A percentile compares a stretch with the other conserved stretches of the same genome.
These are phyloP conservation scores for Benthochromis sp. DNA, from an alignment of 2,113 vertebrate genomes.

Conservation along the genomic window DNA sequence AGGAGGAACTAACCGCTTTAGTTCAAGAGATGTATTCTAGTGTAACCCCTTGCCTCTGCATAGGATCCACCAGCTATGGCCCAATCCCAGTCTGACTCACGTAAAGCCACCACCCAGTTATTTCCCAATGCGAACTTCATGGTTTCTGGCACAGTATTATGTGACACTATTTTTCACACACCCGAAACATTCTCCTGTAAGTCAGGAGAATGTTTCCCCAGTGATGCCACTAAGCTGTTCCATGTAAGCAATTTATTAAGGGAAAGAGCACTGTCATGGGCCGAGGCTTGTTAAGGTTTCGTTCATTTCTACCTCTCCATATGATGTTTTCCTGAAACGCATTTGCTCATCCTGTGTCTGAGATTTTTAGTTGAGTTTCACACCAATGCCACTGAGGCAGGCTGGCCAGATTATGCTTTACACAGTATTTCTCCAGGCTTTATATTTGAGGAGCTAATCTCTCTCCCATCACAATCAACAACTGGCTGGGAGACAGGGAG, in stretches of 20 bases:
- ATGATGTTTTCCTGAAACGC: fast-evolving
- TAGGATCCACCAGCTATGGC: not conserved
- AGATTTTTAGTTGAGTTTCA: not conserved
- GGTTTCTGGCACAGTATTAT: not conserved
- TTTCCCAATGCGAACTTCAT: not conserved
- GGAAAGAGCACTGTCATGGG: not conserved
- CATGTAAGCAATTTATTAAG: not conserved
- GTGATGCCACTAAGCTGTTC: not conserved
- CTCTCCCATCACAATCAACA: not conserved
- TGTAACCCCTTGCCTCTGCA: not conserved
- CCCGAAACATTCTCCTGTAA: not conserved
- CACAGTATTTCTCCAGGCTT: not conserved
- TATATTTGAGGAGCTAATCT: not conserved
- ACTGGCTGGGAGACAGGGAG: not conserved
- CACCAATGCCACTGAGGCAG: not conserved
- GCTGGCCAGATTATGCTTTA: not conserved
- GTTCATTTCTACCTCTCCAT: not conserved
- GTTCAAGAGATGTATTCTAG: not conserved
- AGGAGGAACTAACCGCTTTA: not conserved
- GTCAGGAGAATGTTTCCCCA: fast-evolving
- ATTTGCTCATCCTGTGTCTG: not conserved
- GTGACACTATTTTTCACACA: not conserved
- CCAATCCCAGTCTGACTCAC: not conserved
- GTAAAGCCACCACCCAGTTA: not conserved
- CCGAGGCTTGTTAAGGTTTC: fast-evolving